These are phyloP conservation scores for Drosophila macrospina DNA, from an alignment of 2,888 invertebrate genomes.

Conservation along the genomic window DNA sequence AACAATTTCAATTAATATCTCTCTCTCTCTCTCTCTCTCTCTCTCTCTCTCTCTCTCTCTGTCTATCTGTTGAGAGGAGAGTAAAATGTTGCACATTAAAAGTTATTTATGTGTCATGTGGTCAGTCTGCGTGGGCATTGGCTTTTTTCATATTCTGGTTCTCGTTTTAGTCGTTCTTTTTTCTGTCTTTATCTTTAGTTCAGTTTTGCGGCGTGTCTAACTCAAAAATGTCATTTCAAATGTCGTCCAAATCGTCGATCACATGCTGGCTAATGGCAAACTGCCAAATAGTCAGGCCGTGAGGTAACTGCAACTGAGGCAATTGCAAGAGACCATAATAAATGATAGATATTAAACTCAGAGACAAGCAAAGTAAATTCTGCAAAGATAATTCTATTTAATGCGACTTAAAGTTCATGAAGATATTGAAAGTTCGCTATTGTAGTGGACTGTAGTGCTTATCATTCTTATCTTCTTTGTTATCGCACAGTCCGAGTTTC, in stretches of 20 bases:
- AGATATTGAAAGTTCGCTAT: not conserved
- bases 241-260: slow-evolving; percentile 59
- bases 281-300: slow-evolving; percentile 47
- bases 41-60: not conserved
- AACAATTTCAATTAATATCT: slow-evolving; percentile 56
- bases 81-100: slow-evolving; percentile 37
- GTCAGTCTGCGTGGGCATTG: slow-evolving; percentile 57
- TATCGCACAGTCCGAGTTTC: not conserved
- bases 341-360: slow-evolving; percentile 8
- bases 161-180: slow-evolving; percentile 5
- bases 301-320: slow-evolving; percentile 53
- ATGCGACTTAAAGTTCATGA: not conserved
- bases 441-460: not conserved
- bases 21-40: not conserved
- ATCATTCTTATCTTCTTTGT: not conserved
- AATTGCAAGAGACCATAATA: slow-evolving; percentile 30
- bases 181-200: not conserved
- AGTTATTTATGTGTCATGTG: slow-evolving; percentile 47
- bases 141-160: slow-evolving; percentile 27
- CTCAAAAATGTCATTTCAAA: slow-evolving; percentile 71
- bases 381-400: not conserved
- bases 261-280: slow-evolving; percentile 51
- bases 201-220: slow-evolving; percentile 25
- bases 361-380: not conserved
- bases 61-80: not conserved